phyloP scores from a whole-genome alignment of 2,888 invertebrate genomes.

The Neoascia interrupta region DNA sequence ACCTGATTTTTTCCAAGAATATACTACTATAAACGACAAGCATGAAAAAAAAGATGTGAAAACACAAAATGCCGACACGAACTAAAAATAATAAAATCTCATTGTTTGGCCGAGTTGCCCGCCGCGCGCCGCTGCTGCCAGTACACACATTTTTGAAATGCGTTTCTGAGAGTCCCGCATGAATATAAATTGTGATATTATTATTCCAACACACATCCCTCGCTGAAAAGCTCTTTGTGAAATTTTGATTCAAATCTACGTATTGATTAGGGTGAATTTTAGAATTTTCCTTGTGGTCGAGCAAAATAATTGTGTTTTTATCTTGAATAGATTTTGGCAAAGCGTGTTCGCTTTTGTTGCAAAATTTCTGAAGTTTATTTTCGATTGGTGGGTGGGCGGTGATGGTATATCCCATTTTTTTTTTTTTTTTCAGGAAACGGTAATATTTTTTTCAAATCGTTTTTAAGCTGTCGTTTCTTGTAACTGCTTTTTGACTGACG shows the following conservation, averaged over 20 bases:
- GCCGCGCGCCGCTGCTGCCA: too few species aligned
- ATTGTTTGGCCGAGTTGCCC: background rate
- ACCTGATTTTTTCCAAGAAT: constrained; percentile 58
- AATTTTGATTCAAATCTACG: constrained; percentile 4
- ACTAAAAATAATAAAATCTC: constrained; percentile 22
- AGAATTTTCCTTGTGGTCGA: constrained; percentile 4
- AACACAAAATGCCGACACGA: constrained; percentile 32
- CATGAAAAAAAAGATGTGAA: constrained; percentile 47
- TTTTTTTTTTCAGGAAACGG: too few species aligned
- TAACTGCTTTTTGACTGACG: too few species aligned
- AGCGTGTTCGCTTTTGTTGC: constrained; percentile 3
- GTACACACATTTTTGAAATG: too few species aligned
- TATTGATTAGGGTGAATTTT: constrained; percentile 24
- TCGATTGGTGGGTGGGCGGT: background rate
- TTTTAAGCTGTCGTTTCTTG: too few species aligned
- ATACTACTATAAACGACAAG: constrained; percentile 57
- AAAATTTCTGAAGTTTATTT: constrained; percentile 11
- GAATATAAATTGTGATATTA: too few species aligned
- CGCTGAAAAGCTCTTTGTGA: too few species aligned
- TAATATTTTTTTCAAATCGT: too few species aligned
- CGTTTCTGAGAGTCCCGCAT: too few species aligned
- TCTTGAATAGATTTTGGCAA: constrained; percentile 20
- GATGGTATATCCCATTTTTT: too few species aligned
- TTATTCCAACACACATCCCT: too few species aligned
- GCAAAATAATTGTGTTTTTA: constrained; percentile 47